Conservation (phyloP, 2,888 invertebrate species). For the Rhorus exstirpatorius region DNA sequence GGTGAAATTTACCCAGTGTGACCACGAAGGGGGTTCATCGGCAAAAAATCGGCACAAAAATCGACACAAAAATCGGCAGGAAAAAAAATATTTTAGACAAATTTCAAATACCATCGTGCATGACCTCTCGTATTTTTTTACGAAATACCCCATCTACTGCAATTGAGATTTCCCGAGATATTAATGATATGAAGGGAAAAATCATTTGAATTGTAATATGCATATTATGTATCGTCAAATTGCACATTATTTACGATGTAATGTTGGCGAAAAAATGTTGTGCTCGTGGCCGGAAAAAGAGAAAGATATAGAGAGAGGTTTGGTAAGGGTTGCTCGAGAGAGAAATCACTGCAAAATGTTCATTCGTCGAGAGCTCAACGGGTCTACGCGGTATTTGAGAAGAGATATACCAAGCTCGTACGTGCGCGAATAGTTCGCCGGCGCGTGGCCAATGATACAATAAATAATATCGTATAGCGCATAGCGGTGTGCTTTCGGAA, state of each 20-base stretch:
- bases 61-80: no score
- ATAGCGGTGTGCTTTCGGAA: constrained; percentile 46
- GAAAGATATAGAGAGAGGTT: background rate
- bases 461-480: constrained; percentile 56
- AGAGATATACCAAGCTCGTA: constrained; percentile 23
- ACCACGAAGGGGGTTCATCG: no score
- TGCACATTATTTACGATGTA: background rate
- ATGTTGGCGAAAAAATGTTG: background rate
- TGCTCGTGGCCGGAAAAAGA: background rate
- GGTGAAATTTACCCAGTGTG: no score
- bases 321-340: constrained; percentile 14
- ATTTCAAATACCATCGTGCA: no score
- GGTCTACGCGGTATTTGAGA: constrained; percentile 12
- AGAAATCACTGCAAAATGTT: constrained; percentile 57
- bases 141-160: no score
- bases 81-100: no score
- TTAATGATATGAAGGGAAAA: constrained; percentile 4
- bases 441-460: constrained; percentile 62
- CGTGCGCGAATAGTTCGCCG: constrained; percentile 56
- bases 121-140: no score
- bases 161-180: background rate
- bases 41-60: no score
- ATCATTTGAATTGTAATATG: no score
- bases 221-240: no score
- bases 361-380: constrained; percentile 26